Conservation (phyloP, 2,797 vertebrate genomes). For the Pogonophryne albipinna region DNA sequence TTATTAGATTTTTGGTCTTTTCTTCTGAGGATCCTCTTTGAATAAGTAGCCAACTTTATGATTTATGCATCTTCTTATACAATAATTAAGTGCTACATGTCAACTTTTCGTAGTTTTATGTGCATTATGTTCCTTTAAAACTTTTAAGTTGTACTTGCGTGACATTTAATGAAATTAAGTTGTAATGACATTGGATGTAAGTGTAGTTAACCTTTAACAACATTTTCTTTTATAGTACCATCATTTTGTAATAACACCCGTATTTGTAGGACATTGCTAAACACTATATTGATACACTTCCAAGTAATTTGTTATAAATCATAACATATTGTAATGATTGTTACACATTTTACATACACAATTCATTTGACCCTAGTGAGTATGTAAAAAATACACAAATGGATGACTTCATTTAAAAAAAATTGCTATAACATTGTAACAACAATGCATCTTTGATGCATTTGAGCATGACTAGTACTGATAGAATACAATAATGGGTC, state of each 20-base stretch:
- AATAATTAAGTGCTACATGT: not conserved
- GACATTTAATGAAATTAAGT: too few species aligned
- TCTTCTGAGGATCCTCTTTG: not conserved
- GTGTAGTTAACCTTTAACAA: constrained; percentile 4
- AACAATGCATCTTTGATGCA: not conserved
- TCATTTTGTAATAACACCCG: too few species aligned
- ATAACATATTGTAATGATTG: not conserved
- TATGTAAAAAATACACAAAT: not conserved
- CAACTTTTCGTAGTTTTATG: not conserved
- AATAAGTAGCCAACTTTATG: not conserved
- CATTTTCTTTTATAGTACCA: not conserved
- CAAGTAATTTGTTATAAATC: not conserved
- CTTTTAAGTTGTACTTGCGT: too few species aligned
- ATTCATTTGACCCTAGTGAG: not conserved
- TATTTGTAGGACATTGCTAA: not conserved
- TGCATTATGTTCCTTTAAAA: not conserved
- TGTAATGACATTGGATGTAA: constrained; percentile 3
- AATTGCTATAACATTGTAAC: not conserved
- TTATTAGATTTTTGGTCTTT: not conserved
- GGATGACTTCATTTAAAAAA: not conserved
- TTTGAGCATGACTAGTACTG: not conserved
- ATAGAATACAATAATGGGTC: too few species aligned
- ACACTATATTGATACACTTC: not conserved
- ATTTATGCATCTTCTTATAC: not conserved
- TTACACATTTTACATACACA: too few species aligned